Conservation (phyloP, 2,797 vertebrate species). For the Manis javanica region DNA sequence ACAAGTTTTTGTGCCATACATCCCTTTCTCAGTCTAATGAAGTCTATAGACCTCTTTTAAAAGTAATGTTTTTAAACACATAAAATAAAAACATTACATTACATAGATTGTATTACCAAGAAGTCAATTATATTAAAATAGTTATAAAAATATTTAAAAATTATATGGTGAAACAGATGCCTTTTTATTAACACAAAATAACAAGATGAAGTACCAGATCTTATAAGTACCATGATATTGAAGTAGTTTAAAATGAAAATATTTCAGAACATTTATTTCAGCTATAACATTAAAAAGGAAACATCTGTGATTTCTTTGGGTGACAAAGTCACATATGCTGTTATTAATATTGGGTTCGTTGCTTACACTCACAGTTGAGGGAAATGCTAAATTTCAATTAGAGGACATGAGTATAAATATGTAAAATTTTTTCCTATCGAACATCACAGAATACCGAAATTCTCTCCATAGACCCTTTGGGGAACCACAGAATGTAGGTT, state of each 20-base stretch:
- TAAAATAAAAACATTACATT: background rate
- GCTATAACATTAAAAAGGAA: background rate
- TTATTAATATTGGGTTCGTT: background rate
- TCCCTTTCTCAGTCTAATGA: background rate
- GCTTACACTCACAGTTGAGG: background rate
- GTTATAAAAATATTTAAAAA: constrained; percentile 12
- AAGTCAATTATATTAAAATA: background rate
- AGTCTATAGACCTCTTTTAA: background rate
- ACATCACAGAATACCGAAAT: background rate
- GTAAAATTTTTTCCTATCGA: background rate
- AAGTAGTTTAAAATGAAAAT: constrained; percentile 22
- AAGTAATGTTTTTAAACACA: background rate
- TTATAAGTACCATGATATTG: background rate
- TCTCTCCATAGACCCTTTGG: background rate
- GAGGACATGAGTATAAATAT: background rate
- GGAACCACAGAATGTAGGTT: background rate
- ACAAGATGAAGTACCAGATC: background rate
- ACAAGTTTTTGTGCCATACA: background rate
- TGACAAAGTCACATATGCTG: background rate
- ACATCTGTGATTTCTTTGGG: background rate
- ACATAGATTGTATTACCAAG: background rate
- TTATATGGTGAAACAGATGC: background rate
- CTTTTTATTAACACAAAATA: background rate
- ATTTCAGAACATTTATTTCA: background rate
- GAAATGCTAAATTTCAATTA: constrained; percentile 2